Base-by-base conservation (phyloP, 2,888 invertebrate species). In the Polyploca ridens region DNA sequence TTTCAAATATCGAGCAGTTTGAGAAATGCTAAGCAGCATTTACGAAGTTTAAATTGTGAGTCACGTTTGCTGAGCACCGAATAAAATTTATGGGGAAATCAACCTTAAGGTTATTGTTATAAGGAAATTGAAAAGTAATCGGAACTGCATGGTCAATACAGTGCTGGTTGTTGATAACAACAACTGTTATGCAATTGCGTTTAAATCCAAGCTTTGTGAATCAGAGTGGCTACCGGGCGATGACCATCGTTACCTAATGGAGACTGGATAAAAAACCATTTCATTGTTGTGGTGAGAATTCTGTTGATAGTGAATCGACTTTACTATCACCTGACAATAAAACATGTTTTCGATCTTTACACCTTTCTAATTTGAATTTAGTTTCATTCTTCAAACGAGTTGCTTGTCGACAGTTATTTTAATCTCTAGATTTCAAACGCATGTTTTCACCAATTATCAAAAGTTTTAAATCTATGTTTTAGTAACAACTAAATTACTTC, bases 341-440 rank as follows among this genome's bases (percentile, higher is more conserved):
- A 38, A 73, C 72, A 63, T 38, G 69, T 68, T 69, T 69, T 74
- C 64, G 72, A 69, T 73, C 66, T 68, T 72, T 71, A 74, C 73
- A 74, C 81, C 82, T 83, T 83, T 83, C 83, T 82, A 83, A 81
- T 82, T 82, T 74, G 70, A 77, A 81, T 82, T 78, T 79, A 74
- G 73, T 73, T 75, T 72, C 73, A 74, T 74, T 54, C 19, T 19
- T 3, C 4, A 19, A 16, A 3, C 5, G 4, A 46, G 16, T 7
- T 16, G 14, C 49, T 49, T 54, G 54, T 54, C 54, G n/a, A n/a
- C n/a, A 19, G 10, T 54, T 54, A 54, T 54, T 19, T 19, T 54
- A 3, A 8, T 10, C 19, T 54, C 54, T 46, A 46, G n/a, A 46
- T 46, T 46, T n/a, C 46, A n/a, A 46, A n/a, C 10, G 2, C 54